These are phyloP conservation scores for Calliphora vomitoria DNA, from an alignment of 2,888 invertebrate genomes.

Conservation along the genomic window DNA sequence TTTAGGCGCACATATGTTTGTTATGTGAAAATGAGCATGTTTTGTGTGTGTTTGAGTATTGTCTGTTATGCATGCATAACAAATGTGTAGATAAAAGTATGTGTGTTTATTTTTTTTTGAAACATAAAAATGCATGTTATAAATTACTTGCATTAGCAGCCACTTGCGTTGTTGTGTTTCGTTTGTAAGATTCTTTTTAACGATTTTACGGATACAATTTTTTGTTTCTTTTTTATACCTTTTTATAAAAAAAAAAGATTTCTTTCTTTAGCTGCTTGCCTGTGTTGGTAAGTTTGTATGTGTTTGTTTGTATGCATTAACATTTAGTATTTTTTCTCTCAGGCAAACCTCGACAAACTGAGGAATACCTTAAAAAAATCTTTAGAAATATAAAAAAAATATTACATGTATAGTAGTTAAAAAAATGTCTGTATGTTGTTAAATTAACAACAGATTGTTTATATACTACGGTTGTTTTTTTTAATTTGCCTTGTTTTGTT, in stretches of 20 bases:
- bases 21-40: neutral
- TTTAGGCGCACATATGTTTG: conserved; percentile 49
- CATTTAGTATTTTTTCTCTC: conserved; percentile 49
- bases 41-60: conserved; percentile 50
- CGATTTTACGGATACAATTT: conserved; percentile 45
- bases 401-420: neutral
- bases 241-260: neutral
- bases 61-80: conserved; percentile 34
- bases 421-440: conserved; percentile 50
- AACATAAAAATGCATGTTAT: conserved; percentile 77
- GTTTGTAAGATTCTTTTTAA: conserved; percentile 25
- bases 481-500: neutral
- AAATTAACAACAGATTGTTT: conserved; percentile 66
- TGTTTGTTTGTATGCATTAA: conserved; percentile 43
- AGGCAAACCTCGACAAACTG: neutral
- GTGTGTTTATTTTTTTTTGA: conserved; percentile 49
- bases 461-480: neutral
- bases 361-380: conserved; percentile 20
- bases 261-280: neutral
- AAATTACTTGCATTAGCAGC: conserved; percentile 83
- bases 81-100: conserved; percentile 27
- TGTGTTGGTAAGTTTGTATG: neutral
- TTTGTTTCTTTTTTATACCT: conserved; percentile 5
- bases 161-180: conserved; percentile 78
- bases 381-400: conserved; percentile 7